Evolutionary conservation across 2,113 vertebrate genomes (phyloP), one percentile per base, ranked within the genome.

Genomic region (Scortum barcoo): DNA sequence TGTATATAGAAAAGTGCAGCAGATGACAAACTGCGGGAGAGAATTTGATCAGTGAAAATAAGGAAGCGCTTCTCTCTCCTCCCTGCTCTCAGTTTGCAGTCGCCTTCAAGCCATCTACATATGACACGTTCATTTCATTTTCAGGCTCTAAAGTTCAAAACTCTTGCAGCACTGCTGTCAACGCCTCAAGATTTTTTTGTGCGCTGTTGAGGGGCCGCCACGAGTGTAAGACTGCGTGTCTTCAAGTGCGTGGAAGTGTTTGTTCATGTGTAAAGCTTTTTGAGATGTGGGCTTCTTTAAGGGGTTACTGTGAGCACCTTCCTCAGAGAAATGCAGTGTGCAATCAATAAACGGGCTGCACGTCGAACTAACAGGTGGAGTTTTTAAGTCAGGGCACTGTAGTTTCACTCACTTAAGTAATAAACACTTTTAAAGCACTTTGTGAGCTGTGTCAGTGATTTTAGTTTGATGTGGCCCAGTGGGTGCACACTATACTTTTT

Each of bases 51-150:
- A 22, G 65, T 51, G 67, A 33, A 78, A 76, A 78, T 63, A 19
- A 77, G 42, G 36, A 33, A 81, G 67, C 1, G 30, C 48, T 22
- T 20, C 58, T 76, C 58, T 76, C 16, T 60, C 24, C 17, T 60
- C 7, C 44, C 54, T 48, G 70, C 48, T 72, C 40, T 42, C 63
- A 51, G 20, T 83, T 63, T 62, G 62, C 58, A 60, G 22, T 67
- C 19, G 51, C 69, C 60, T 91, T 58, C 40, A 46, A 76, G 51
- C 26, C 42, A 48, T 78, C 56, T 77, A 69, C 71, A 72, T 72
- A 50, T 72, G 72, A 81, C 58, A 68, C 63, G 69, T 84, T 50
- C 28, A 72, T 62, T 76, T 83, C 44, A 72, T 63, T 85, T 71
- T 81, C 17, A 58, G 63, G 30, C 46, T 76, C 48, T 24, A 20